Evolutionary conservation across 2,888 invertebrate species (phyloP), one percentile per base, ranked within the genome.

Genomic region (Sesamia inferens): DNA sequence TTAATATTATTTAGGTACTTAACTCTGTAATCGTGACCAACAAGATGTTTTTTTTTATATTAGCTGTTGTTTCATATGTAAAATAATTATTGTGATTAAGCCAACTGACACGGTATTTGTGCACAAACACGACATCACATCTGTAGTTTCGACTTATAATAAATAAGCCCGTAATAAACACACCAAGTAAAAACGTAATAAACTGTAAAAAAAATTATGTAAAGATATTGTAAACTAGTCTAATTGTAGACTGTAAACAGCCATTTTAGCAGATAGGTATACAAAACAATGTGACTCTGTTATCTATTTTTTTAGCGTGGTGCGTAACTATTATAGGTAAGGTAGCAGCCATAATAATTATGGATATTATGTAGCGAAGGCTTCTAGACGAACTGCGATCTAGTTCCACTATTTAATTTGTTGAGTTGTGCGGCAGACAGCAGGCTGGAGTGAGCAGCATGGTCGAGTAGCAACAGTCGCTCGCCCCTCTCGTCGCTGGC

Each of bases 371-470:
- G 24, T 72, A 79, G 66, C 70, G 63, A 65, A 63, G 57, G 65
- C 44, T 44, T 81, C 92, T 91, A 96, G 22, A 96, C 96, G 83
- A 96, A 96, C 68, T 96, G 96, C 31, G 95, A 89, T 44, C 93
- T 88, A 5, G 94, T 94, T 81, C 93, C 94, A 71, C 92, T 93
- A 2, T 94, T 93, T 6, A 96, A 90, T 77, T 96, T 95, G 85
- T 92, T 93, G 16, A 95, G 90, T 84, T 96, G 96, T 57, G 95
- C 95, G 13, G 95, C 92, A n/a, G 96, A 96, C 0, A 96, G 88
- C 47, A 96, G 79, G 86, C 94, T 95, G 80, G 94, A 96, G 79
- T 96, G 95, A 0, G 96, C 95, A 2, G 94, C 94, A 86, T 95
- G 96, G 87, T 96, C 96, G 0, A 96, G 90, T 10, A 96, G 84